Conservation (phyloP, 2,797 vertebrate genomes). For the Gymnothorax javanicus region DNA sequence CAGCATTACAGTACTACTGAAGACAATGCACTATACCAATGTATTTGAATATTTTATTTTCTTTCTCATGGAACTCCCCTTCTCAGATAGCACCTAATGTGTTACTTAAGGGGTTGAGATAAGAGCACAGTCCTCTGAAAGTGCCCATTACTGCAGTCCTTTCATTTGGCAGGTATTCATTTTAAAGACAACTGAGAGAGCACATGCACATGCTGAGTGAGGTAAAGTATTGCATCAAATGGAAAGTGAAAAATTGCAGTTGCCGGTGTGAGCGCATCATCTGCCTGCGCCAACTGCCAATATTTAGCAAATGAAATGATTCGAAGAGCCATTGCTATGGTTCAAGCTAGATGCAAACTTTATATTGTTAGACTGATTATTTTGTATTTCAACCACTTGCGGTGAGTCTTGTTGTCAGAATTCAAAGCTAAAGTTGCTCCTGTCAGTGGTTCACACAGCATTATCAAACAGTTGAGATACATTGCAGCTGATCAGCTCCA, state of each 20-base stretch:
- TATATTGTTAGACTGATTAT: background rate
- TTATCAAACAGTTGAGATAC: background rate
- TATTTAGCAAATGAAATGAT: background rate
- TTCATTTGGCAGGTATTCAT: conserved; percentile 2
- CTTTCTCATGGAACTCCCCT: background rate
- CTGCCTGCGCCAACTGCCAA: background rate
- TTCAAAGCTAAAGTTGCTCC: background rate
- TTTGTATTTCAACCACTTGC: background rate
- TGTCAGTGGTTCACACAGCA: background rate
- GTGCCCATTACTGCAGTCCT: background rate
- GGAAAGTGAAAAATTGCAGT: background rate
- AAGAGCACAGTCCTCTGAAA: background rate
- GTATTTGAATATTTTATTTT: background rate
- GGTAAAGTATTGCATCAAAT: background rate
- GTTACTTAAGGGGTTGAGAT: background rate
- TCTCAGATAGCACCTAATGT: background rate
- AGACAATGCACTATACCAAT: background rate
- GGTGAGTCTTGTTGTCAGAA: background rate
- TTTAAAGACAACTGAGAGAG: background rate
- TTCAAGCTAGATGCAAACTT: background rate
- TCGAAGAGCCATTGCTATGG: background rate
- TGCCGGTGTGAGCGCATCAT: background rate
- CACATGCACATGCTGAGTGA: background rate
- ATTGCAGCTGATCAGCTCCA: background rate
- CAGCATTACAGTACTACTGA: background rate